Percentiles rank a stretch among this genome's conserved stretches.
These are phyloP conservation scores for Stegophylla sp. DNA, from an alignment of 2,888 invertebrate species.

Conservation along the genomic window DNA sequence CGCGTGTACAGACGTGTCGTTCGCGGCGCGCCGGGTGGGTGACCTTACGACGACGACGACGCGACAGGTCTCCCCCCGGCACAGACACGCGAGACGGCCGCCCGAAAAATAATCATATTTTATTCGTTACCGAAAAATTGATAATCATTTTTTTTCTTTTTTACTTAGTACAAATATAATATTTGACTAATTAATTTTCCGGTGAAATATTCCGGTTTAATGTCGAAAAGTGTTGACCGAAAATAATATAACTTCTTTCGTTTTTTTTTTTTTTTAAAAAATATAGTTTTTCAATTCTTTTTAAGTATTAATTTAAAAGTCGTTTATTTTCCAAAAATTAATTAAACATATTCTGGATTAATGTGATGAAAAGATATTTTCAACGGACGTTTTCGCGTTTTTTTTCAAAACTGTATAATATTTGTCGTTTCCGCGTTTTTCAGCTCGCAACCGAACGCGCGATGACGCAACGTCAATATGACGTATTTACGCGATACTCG, in stretches of 20 bases:
- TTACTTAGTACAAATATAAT: background rate
- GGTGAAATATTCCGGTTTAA: too few species aligned
- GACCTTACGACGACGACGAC: conserved; percentile 13
- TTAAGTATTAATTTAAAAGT: too few species aligned
- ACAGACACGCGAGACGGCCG: background rate
- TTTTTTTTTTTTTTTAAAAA: too few species aligned
- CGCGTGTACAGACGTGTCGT: conserved; percentile 15
- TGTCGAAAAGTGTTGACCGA: too few species aligned
- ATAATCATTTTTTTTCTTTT: background rate
- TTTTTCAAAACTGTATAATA: too few species aligned
- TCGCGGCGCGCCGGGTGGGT: conserved; percentile 33
- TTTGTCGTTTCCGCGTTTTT: background rate
- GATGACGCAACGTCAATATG: background rate
- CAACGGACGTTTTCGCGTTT: too few species aligned
- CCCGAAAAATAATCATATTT: background rate
- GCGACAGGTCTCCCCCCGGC: background rate
- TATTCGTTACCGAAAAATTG: too few species aligned
- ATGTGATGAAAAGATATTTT: too few species aligned
- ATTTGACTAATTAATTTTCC: background rate
- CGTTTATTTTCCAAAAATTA: too few species aligned
- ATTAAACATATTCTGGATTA: too few species aligned
- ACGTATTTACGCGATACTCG: background rate
- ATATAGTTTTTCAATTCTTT: too few species aligned
- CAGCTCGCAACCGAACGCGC: background rate
- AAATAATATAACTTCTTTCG: too few species aligned